These are phyloP conservation scores for Buceros bicornis DNA, from an alignment of 2,797 vertebrate genomes.

Conservation along the genomic window DNA sequence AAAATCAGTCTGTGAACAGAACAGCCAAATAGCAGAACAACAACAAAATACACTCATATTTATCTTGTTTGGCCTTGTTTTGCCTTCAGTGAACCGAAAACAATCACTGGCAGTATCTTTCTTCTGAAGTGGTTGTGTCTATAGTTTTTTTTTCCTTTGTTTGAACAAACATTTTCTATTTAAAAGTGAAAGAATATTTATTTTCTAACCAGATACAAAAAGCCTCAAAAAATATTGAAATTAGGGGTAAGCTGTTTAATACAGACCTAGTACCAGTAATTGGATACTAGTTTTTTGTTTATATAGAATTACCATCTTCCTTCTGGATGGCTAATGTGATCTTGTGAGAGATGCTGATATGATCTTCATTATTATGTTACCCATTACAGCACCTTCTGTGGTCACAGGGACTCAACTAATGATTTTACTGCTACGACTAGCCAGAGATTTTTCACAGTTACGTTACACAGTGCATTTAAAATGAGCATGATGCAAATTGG, in stretches of 20 bases:
- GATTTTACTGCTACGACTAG: neutral
- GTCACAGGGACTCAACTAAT: neutral
- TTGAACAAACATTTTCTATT: neutral
- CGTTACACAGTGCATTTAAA: neutral
- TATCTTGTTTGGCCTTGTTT: neutral
- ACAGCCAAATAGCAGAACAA: neutral
- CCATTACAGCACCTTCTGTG: neutral
- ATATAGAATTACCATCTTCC: neutral
- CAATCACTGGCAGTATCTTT: neutral
- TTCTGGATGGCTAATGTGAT: neutral
- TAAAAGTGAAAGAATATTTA: neutral
- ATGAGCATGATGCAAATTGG: neutral
- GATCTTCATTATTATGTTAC: neutral
- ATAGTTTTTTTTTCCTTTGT: neutral
- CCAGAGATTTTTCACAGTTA: neutral
- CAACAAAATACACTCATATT: neutral
- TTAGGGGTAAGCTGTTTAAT: neutral
- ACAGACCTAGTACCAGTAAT: neutral
- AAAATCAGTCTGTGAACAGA: neutral
- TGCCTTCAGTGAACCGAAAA: neutral
- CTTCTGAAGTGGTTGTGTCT: fast-evolving
- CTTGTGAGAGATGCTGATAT: neutral
- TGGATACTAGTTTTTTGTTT: neutral
- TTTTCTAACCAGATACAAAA: neutral
- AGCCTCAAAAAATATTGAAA: neutral